A percentile compares a stretch with the other conserved stretches of the same genome.
Conservation (phyloP, 2,797 vertebrate species). For the Lithobates pipiens region DNA sequence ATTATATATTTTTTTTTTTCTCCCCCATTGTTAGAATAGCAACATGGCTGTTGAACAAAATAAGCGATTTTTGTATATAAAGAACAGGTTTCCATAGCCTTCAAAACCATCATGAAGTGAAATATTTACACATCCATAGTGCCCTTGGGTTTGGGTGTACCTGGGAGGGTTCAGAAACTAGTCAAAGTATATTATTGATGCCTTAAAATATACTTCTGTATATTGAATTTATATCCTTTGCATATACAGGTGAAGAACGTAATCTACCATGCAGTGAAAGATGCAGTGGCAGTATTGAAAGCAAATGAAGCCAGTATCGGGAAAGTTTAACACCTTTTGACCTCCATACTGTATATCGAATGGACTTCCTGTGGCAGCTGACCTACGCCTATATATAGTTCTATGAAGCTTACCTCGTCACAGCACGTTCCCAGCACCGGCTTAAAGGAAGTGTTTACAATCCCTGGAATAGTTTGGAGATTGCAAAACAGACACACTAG, state of each 20-base stretch:
- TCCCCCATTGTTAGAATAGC: too few relatives aligned
- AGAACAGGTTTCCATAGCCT: too few relatives aligned
- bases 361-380: slow-evolving; percentile 74
- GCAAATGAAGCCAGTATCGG: slow-evolving; percentile 75
- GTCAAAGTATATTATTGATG: too few relatives aligned
- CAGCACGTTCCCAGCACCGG: slow-evolving; percentile 65
- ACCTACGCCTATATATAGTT: slow-evolving; percentile 69
- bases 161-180: too few relatives aligned
- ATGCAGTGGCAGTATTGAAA: slow-evolving; percentile 79
- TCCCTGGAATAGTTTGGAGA: slow-evolving; percentile 74
- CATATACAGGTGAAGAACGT: slow-evolving; percentile 79
- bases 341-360: slow-evolving; percentile 65
- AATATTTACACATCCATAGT: too few relatives aligned
- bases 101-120: too few relatives aligned
- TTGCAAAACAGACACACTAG: slow-evolving; percentile 68
- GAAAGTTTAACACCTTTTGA: slow-evolving; percentile 68
- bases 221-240: too few relatives aligned
- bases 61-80: too few relatives aligned
- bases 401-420: slow-evolving; percentile 78
- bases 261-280: slow-evolving; percentile 83
- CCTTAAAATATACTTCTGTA: too few relatives aligned
- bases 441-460: slow-evolving; percentile 81
- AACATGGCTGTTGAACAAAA: too few relatives aligned
- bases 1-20: too few relatives aligned
- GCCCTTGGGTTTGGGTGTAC: too few relatives aligned